Evolutionary conservation across 2,888 invertebrate species (phyloP), one percentile per base, ranked within the genome.

Genomic region (Trissolcus japonicus): DNA sequence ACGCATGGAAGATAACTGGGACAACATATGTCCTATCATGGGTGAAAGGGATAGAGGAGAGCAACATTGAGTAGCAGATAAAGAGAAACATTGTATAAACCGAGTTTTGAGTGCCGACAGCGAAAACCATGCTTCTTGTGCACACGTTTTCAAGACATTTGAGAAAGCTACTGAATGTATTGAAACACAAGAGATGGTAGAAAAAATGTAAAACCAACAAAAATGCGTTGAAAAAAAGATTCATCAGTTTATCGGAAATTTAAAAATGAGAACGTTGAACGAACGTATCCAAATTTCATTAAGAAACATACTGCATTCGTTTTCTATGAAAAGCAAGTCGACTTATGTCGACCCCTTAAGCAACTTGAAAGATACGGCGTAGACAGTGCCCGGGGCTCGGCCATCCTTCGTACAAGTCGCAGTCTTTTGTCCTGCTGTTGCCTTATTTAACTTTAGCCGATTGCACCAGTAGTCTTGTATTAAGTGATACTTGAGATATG

Each of bases 361-460:
- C 67, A 78, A 78, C 71, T 75, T 60, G 61, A 51, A 76, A 72
- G 68, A 75, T 71, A 67, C 68, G 72, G 77, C 73, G 78, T 80
- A 83, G 83, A 84, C 82, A 80, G 61, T 69, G 85, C 85, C 82
- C 74, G 72, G 72, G 84, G 80, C 78, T n/a, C 61, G 78, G 76
- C 80, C 81, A 74, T 77, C 68, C 76, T 78, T 73, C 63, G 61
- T 79, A 69, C 74, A 79, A 71, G 77, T 79, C 79, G 78, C 78
- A 75, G 79, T 76, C 83, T 83, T 84, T 83, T 80, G 82, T 83
- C 82, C 82, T 80, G 78, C 63, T 73, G 63, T 79, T 81, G 83
- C 84, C 83, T 86, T 86, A 85, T 86, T 85, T 86, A 83, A 84
- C 81, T 82, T 79, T 68, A 82, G 79, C 82, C 84, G 83, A 84